Evolutionary conservation across 2,113 vertebrate genomes (phyloP).

Genomic region (Dromiciops gliroides): DNA sequence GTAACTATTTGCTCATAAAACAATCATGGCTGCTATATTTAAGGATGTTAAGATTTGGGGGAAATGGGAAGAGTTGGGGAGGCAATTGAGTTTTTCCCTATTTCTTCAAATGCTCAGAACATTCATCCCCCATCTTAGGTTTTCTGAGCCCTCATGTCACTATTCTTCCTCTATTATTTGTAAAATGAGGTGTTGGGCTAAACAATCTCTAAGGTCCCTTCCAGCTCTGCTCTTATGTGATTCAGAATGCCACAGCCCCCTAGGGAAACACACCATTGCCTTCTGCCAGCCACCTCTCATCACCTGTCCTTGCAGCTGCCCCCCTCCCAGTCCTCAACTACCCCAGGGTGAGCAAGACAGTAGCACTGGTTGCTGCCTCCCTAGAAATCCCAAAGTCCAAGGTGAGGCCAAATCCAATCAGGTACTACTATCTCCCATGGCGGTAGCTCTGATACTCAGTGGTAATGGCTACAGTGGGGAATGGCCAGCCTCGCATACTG

Average conservation of each 20-base stretch:
- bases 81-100: not conserved
- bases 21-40: slow-evolving; percentile 34
- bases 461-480: not conserved
- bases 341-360: not conserved
- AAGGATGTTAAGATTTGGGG: slow-evolving; percentile 33
- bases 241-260: not conserved
- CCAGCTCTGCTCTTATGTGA: not conserved
- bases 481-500: not conserved
- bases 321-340: not conserved
- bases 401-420: not conserved
- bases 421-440: not conserved
- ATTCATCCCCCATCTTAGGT: not conserved
- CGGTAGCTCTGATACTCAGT: not conserved
- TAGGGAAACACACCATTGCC: not conserved
- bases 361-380: not conserved
- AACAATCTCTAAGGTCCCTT: not conserved
- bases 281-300: not conserved
- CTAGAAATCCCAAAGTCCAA: not conserved
- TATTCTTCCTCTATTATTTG: not conserved
- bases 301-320: not conserved
- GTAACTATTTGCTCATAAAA: slow-evolving; percentile 49
- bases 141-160: not conserved
- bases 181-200: not conserved
- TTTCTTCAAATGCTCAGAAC: not conserved
- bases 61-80: slow-evolving; percentile 33